A percentile compares a stretch with the other conserved stretches of the same genome.
Conservation (phyloP, 2,888 invertebrate genomes). For the Dasysyrphus albostriatus region DNA sequence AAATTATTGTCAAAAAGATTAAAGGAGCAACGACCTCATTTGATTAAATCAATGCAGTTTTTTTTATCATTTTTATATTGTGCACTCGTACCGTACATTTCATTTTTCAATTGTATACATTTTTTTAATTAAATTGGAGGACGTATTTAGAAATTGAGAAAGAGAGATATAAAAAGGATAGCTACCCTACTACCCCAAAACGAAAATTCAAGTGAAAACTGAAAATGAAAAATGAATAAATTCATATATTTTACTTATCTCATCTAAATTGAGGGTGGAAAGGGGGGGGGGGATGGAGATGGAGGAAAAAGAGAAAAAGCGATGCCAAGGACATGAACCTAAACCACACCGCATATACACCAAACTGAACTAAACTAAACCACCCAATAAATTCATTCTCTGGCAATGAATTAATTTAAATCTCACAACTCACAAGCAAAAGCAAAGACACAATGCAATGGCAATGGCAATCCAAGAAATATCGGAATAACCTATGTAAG, state of each 20-base stretch:
- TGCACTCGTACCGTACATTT: conserved; percentile 12
- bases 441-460: conserved; percentile 47
- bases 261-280: background rate
- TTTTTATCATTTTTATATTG: conserved; percentile 14
- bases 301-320: background rate
- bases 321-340: conserved; percentile 44
- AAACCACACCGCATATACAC: background rate
- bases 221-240: conserved; percentile 58
- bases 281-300: too few species aligned
- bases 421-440: background rate
- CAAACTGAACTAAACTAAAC: background rate
- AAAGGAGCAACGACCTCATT: too few species aligned
- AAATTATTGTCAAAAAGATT: too few species aligned
- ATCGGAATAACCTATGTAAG: conserved; percentile 46
- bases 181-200: background rate
- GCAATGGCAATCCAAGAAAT: conserved; percentile 25
- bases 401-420: conserved; percentile 66
- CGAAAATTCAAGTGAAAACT: conserved; percentile 31
- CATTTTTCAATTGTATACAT: conserved; percentile 15
- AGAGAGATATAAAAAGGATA: background rate
- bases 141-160: conserved; percentile 32
- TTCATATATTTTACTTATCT: conserved; percentile 22
- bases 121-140: conserved; percentile 54
- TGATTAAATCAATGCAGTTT: background rate
- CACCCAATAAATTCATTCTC: conserved; percentile 58